Evolutionary conservation across 2,113 vertebrate genomes (phyloP).

Genomic region (Pelecanus crispus): DNA sequence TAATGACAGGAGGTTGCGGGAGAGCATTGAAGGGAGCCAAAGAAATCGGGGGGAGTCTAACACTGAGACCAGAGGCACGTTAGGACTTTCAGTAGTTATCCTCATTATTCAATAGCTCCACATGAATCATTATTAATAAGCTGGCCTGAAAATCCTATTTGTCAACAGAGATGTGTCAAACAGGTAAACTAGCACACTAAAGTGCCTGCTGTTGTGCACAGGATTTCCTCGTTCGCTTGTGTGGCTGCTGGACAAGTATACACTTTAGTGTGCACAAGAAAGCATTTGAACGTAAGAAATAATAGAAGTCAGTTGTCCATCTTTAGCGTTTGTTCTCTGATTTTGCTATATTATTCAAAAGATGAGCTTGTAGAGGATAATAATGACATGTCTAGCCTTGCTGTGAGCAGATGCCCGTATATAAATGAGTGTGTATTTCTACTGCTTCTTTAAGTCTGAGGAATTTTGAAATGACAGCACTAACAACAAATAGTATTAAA

Average conservation of each 20-base stretch:
- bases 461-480: neutral
- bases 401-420: neutral
- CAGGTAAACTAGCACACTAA: neutral
- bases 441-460: neutral
- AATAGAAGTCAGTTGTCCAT: neutral
- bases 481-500: neutral
- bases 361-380: neutral
- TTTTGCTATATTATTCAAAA: neutral
- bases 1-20: neutral
- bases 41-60: rapidly evolving
- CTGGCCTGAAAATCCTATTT: neutral
- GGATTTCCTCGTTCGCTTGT: neutral
- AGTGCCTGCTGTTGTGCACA: neutral
- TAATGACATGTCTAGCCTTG: neutral
- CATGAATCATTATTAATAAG: neutral
- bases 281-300: neutral
- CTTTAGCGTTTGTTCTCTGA: rapidly evolving
- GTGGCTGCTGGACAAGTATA: rapidly evolving
- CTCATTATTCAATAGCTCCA: rapidly evolving
- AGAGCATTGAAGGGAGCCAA: neutral
- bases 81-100: neutral
- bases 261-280: rapidly evolving
- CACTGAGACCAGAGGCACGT: rapidly evolving
- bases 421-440: neutral
- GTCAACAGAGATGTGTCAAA: neutral